Evolutionary conservation across 2,888 invertebrate species (phyloP), one percentile per base, ranked within the genome.

Genomic region (Stenotaenia linearis): DNA sequence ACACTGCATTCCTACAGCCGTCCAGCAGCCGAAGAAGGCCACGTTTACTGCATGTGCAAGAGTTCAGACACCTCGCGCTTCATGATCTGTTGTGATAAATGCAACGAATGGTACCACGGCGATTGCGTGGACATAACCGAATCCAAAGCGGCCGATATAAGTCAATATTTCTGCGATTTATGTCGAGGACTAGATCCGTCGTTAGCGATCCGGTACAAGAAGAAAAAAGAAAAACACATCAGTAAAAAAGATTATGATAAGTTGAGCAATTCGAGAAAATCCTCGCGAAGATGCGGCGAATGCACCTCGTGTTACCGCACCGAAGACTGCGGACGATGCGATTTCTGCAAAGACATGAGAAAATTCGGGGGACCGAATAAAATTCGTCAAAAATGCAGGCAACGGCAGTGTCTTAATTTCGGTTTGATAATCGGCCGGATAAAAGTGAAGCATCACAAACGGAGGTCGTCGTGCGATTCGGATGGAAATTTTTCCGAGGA

Each of bases 81-180:
- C 87, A 98, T 98, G 98, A 98, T 98, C 86, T 96, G 95, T 45
- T 98, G 98, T 87, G 98, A 98, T 86, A 91, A 94, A 15, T 98
- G 98, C 85, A 96, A 98, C 86, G 97, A 98, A 87, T 98, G 98
- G 98, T 98, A 96, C 85, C 98, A 98, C 85, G 98, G 98, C 0
- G 96, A 97, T 85, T 98, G 98, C 86, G 97, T 98, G 82, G 94
- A 94, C 83, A 95, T 98, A 82, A 96, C 96, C 0, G 95, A 96
- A 85, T 91, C 93, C 83, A 96, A 97, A 85, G 94, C 98, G 0
- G 96, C 95, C 84, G 91, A 92, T 82, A 98, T 98, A 80, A 94
- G 95, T 84, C 94, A 94, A 83, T 98, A 96, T 85, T 97, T 93
- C 85, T 98, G 98, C 86, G 90, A 84, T 15, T 79, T 83, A 25